phyloP scores from a whole-genome alignment of 2,797 vertebrate species.

The Leuciscus waleckii region DNA sequence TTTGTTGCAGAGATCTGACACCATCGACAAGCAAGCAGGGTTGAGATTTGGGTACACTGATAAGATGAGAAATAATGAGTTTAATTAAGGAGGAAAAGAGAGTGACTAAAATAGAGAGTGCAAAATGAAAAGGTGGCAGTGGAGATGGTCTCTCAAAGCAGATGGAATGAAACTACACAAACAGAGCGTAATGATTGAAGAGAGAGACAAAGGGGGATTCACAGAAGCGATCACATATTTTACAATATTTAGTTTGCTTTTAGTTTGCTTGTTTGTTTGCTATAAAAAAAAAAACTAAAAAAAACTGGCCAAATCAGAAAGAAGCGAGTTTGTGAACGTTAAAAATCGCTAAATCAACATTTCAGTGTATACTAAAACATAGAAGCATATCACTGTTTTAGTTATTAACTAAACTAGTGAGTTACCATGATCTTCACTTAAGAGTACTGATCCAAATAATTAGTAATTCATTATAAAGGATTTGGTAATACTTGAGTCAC shows the following conservation, averaged over 20 bases:
- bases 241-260: neutral
- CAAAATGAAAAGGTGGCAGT: neutral
- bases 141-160: conserved; percentile 17
- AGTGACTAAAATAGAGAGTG: neutral
- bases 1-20: conserved; percentile 12
- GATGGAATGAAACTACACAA: conserved; percentile 7
- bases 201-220: neutral
- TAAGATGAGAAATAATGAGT: conserved; percentile 50
- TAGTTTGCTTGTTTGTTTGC: neutral
- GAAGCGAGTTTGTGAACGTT: neutral
- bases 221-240: neutral
- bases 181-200: neutral
- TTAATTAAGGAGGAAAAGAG: conserved; percentile 14
- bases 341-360: too few species aligned
- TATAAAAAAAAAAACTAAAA: neutral
- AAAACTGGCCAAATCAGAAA: neutral
- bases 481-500: too few species aligned
- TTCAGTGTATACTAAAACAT: neutral
- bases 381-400: neutral
- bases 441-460: too few species aligned
- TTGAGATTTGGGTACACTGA: conserved; percentile 20
- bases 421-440: too few species aligned
- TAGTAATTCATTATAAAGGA: too few species aligned
- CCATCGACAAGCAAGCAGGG: conserved; percentile 19
- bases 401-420: neutral